Percentiles rank a stretch among this genome's conserved stretches.
Evolutionary conservation across 1,140 invertebrate genomes (phyloP).

Genomic region (Cecropterus lyciades): DNA sequence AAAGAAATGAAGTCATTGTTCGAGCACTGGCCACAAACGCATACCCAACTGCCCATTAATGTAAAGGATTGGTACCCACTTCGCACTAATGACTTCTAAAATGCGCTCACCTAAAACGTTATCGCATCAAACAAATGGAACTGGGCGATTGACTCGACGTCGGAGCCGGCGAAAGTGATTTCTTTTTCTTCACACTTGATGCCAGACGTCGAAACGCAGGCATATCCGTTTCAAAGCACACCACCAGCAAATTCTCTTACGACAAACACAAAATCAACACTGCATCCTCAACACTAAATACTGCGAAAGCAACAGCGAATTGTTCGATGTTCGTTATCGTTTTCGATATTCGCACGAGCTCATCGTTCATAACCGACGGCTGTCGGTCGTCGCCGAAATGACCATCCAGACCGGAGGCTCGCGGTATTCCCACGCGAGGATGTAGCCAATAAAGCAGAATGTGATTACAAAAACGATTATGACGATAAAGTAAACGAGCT

Average conservation of each 20-base stretch:
- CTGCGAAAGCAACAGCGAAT: constrained; percentile 28
- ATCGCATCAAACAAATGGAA: constrained; percentile 76
- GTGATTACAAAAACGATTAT: constrained; percentile 55
- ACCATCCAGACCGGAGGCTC: constrained; percentile 39
- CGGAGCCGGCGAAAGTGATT: constrained; percentile 60
- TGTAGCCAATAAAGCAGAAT: constrained; percentile 59
- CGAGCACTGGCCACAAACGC: constrained; percentile 45
- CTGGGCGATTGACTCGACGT: constrained; percentile 56
- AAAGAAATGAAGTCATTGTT: constrained; percentile 8
- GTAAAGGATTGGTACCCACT: constrained; percentile 46
- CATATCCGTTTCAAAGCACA: constrained; percentile 73
- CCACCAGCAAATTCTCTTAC: constrained; percentile 49
- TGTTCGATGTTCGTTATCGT: constrained; percentile 49
- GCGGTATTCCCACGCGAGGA: constrained; percentile 61
- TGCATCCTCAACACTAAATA: constrained; percentile 65
- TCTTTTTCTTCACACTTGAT: constrained; percentile 80
- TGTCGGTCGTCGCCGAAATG: constrained; percentile 46
- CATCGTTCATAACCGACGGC: constrained; percentile 56
- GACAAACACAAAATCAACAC: constrained; percentile 55
- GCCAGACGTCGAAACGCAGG: constrained; percentile 70
- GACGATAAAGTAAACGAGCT: constrained; percentile 53
- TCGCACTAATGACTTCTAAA: constrained; percentile 59
- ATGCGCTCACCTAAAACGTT: constrained; percentile 79
- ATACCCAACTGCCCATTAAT: constrained; percentile 51
- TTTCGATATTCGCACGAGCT: constrained; percentile 51